A percentile compares a stretch with the other conserved stretches of the same genome.
Conservation (phyloP, 2,888 invertebrate species). For the Drosophila borborema region DNA sequence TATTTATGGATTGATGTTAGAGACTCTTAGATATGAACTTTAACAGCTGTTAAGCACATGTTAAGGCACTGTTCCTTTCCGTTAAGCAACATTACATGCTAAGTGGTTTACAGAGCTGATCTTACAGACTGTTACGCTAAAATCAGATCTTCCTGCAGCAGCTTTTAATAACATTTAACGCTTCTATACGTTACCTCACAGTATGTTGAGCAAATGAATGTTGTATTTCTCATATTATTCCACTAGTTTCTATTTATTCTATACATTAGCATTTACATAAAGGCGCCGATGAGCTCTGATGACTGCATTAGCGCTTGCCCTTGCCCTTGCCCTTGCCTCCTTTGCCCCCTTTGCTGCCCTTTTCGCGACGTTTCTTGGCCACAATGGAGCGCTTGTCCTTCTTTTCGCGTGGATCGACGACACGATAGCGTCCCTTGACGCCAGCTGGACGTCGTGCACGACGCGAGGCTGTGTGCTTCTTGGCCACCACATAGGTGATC, state of each 20-base stretch:
- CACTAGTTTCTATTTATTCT: constrained; percentile 40
- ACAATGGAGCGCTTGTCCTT: constrained; percentile 91
- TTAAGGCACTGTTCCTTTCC: background rate
- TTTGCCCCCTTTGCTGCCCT: constrained; percentile 60
- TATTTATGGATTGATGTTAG: background rate
- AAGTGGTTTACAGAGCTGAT: no score
- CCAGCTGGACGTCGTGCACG: constrained; percentile 92
- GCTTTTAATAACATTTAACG: background rate
- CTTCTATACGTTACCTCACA: background rate
- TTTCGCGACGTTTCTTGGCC: constrained; percentile 79
- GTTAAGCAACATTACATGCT: background rate
- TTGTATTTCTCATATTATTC: constrained; percentile 12
- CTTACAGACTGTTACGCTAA: no score
- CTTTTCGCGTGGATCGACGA: constrained; percentile 98
- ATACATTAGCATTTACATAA: constrained; percentile 53
- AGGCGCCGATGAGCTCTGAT: constrained; percentile 23
- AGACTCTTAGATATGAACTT: background rate
- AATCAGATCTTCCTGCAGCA: background rate
- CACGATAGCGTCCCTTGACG: constrained; percentile 95
- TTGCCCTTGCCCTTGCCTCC: constrained; percentile 57
- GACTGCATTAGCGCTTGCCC: constrained; percentile 21
- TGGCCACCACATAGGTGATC: constrained; percentile 96
- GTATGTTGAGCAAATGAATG: background rate
- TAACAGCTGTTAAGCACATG: no score
- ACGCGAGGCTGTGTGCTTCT: constrained; percentile 92